Evolutionary conservation across 2,888 invertebrate genomes (phyloP), one percentile per base, ranked within the genome.

Genomic region (Fragum sueziense): DNA sequence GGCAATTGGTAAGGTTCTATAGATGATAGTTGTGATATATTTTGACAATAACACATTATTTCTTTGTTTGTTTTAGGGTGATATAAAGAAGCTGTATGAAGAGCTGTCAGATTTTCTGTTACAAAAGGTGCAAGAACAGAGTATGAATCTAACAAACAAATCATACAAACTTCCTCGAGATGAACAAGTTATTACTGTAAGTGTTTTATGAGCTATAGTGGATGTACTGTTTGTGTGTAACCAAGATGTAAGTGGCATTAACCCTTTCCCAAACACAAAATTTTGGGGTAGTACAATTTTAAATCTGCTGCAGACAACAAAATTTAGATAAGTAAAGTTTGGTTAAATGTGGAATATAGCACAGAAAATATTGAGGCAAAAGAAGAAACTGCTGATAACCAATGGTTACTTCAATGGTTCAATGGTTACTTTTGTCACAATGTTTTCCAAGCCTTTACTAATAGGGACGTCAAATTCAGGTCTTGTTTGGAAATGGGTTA

Each of bases 41-140:
- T n/a, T n/a, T n/a, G n/a, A n/a, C n/a, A n/a, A n/a, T n/a, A n/a
- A n/a, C n/a, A n/a, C n/a, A n/a, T n/a, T n/a, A n/a, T n/a, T n/a
- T n/a, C n/a, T n/a, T n/a, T n/a, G n/a, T n/a, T 29, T 27, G 22
- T 84, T 74, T 11, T 77, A 88, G 88, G 87, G 84, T 31, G 87
- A 88, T 51, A 69, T 84, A 27, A 86, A 86, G 61, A 76, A 74
- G 29, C 47, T 90, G 25, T 89, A 88, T 82, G 88, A 89, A 67
- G 87, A 88, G 70, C 57, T 88, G 57, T 87, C 88, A 0, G 89
- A 88, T 27, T 85, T 88, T 59, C 78, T 90, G n/a, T 82, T 90
- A 68, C 85, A 85, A 74, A 87, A 88, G 61, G 89, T 90, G 7
- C 88, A 90, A 37, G 87, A 90, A 33, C 87, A 88, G 71, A 85